Conservation (phyloP, 2,888 invertebrate species). For the Tridacna gigas region DNA sequence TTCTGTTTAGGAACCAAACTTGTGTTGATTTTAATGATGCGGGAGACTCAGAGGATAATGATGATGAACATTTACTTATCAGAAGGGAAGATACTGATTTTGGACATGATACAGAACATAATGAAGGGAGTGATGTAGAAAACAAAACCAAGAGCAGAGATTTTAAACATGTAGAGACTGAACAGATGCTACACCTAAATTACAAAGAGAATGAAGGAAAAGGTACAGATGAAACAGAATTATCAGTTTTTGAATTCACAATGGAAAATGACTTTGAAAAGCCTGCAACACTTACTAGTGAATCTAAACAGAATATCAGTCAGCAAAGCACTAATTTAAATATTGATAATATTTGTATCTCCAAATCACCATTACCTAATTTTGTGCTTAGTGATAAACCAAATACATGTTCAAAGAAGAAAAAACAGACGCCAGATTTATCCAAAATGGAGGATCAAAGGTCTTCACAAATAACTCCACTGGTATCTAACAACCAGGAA, state of each 20-base stretch:
- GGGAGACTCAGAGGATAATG: conserved; percentile 1
- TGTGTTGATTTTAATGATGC: not conserved
- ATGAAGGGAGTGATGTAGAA: not conserved
- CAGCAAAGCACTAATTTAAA: not conserved
- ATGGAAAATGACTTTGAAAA: not conserved
- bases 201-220: not conserved
- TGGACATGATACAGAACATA: not conserved
- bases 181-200: too few species aligned
- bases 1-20: not conserved
- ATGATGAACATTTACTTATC: conserved; percentile 16
- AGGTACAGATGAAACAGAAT: not conserved
- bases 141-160: too few species aligned
- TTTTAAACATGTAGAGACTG: too few species aligned
- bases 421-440: conserved; percentile 14
- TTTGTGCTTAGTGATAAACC: not conserved
- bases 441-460: conserved; percentile 5
- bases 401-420: not conserved
- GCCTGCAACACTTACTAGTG: not conserved
- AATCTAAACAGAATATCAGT: too few species aligned
- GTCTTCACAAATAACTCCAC: conserved; percentile 12
- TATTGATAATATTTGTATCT: not conserved
- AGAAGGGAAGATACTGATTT: conserved; percentile 24
- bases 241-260: not conserved
- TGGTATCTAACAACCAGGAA: not conserved
- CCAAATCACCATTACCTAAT: conserved; percentile 39